Conservation (phyloP, 2,113 vertebrate species). For the Mohoua ochrocephala region DNA sequence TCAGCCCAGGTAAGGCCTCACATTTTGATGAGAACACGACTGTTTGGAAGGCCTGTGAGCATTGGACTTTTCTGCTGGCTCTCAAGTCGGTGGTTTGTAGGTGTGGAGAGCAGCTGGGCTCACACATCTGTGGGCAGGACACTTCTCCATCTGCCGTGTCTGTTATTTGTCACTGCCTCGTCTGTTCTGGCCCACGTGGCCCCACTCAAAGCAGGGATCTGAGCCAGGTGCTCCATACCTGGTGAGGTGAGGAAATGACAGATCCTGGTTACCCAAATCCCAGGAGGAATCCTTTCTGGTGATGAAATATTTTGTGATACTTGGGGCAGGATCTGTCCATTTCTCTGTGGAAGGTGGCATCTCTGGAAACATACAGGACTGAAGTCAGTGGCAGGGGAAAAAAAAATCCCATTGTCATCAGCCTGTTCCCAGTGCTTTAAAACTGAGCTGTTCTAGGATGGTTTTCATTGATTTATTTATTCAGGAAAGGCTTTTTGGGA, state of each 20-base stretch:
- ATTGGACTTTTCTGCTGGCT: background rate
- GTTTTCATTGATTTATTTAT: background rate
- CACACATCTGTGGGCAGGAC: background rate
- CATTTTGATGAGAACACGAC: background rate
- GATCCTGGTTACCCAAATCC: background rate
- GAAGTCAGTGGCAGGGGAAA: background rate
- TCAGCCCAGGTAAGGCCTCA: background rate
- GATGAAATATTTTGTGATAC: background rate
- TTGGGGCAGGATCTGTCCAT: rapidly evolving
- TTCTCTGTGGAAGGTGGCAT: background rate
- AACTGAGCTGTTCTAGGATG: background rate
- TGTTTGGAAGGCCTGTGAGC: background rate
- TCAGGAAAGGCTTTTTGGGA: background rate
- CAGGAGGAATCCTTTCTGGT: background rate
- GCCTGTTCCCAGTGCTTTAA: background rate
- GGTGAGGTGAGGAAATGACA: background rate
- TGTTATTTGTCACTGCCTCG: background rate
- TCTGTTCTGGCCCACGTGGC: background rate
- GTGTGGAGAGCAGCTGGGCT: background rate
- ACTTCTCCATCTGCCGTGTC: background rate
- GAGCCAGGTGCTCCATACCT: background rate
- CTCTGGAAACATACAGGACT: background rate
- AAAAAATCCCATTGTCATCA: background rate
- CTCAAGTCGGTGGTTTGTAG: background rate
- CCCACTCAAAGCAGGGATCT: background rate